Percentiles rank a stretch among this genome's conserved stretches.
Evolutionary conservation across 2,113 vertebrate species (phyloP).

Genomic region (Canis aureus): DNA sequence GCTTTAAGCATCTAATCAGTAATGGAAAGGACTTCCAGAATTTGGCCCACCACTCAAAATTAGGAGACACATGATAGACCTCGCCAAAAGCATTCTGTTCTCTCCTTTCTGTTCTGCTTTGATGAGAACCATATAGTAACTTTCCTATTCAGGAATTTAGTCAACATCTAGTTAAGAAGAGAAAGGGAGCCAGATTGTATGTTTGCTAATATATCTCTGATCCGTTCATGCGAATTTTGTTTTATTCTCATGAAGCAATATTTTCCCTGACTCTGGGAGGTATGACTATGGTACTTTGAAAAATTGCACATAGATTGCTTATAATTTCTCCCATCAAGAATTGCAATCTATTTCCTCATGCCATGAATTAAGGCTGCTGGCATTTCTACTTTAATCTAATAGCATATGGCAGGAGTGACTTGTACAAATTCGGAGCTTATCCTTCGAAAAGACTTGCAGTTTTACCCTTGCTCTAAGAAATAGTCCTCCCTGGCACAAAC

Average conservation of each 20-base stretch:
- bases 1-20: background rate
- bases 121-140: background rate
- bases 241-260: background rate
- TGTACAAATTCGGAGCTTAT: background rate
- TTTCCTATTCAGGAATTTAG: background rate
- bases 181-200: background rate
- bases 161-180: background rate
- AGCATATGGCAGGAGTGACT: background rate
- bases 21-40: background rate
- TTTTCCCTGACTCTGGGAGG: background rate
- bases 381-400: background rate
- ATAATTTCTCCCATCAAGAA: background rate
- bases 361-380: background rate
- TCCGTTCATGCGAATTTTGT: background rate
- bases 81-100: background rate
- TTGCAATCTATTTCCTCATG: background rate
- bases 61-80: background rate
- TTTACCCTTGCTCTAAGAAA: background rate
- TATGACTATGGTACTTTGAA: background rate
- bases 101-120: background rate
- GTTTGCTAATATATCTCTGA: background rate
- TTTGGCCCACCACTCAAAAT: background rate
- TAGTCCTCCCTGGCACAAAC: fast-evolving
- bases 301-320: background rate
- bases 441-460: background rate